Base-by-base conservation (phyloP, 2,888 invertebrate species). In the Ormia ochracea region DNA sequence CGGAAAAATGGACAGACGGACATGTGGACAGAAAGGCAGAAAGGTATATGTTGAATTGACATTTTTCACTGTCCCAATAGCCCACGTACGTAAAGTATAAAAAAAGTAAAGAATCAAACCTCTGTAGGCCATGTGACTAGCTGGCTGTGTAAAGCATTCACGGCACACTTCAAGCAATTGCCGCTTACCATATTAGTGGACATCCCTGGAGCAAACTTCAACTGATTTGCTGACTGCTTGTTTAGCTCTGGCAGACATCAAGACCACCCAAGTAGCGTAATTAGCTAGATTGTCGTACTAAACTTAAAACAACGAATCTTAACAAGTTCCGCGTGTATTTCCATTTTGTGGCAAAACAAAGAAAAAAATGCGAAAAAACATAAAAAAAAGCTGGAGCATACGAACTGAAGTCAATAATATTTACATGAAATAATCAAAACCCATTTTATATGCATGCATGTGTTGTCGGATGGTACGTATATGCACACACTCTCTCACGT, bases 141-240 rank as follows among this genome's bases (percentile, higher is more conserved):
- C 75, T 52, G 52, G 4, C 75, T 54, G 65, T 70, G 43, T 65
- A 74, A 66, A 66, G 66, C 79, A 75, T 75, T 75, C 70, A 80
- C 72, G 80, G 80, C 80, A 80, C 80, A 80, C 80, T 80, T 80
- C 80, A 80, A 80, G 80, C 80, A 69, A 63, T 80, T 80, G 80
- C 80, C 80, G 80, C 76, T 80, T 65, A 72, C 80, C 80, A 80
- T 80, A 80, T 80, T 76, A 61, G 80, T 61, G 72, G 63, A 56
- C 72, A 80, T 80, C 80, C 80, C 80, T 73, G 80, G 80, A 80
- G 80, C 80, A 68, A 80, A 66, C 80, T 38, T 75, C 70, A 61
- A 72, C 76, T 70, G 79, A 68, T 72, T 76, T 76, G 56, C 72
- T 80, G 70, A 77, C 78, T 72, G 74, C 69, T 69, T 68, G 58